phyloP scores from a whole-genome alignment of 1,140 invertebrate species.

The Pristionchus pacificus region DNA sequence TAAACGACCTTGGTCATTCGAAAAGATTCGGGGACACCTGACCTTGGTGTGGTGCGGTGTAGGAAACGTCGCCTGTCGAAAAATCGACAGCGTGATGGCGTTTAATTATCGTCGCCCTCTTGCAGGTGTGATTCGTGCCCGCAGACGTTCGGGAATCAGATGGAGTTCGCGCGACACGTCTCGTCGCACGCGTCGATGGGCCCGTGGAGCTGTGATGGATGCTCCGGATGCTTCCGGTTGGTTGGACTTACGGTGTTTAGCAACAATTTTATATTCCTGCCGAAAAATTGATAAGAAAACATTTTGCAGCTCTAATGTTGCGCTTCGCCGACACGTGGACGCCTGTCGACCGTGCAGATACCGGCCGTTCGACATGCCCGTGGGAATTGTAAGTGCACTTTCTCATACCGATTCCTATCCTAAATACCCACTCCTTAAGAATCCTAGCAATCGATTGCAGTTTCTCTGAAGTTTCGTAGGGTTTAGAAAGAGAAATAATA shows the following conservation, averaged over 20 bases:
- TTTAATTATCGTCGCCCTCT: too few relatives aligned
- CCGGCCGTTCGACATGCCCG: neutral
- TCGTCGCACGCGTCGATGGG: slow-evolving; percentile 1
- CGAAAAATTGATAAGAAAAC: neutral
- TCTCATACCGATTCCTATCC: neutral
- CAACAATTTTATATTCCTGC: neutral
- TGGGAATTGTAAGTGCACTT: slow-evolving; percentile 12
- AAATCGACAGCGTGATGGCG: too few relatives aligned
- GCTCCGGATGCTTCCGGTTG: slow-evolving; percentile 20
- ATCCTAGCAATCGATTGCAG: too few relatives aligned
- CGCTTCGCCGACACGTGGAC: slow-evolving; percentile 28
- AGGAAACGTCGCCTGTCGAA: too few relatives aligned
- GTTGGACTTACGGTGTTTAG: neutral
- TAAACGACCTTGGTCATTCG: too few relatives aligned
- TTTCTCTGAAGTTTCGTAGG: too few relatives aligned
- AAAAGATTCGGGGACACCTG: too few relatives aligned
- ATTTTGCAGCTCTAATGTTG: slow-evolving; percentile 11
- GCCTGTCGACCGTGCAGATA: slow-evolving; percentile 20
- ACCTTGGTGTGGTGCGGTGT: too few relatives aligned
- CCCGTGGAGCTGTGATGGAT: slow-evolving; percentile 21
- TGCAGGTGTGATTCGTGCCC: neutral
- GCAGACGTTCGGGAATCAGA: slow-evolving; percentile 10
- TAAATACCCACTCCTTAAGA: slow-evolving; percentile 6
- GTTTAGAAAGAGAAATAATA: too few relatives aligned
- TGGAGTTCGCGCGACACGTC: slow-evolving; percentile 15